These are phyloP conservation scores for Vidua chalybeata DNA, from an alignment of 2,113 vertebrate species.

Conservation along the genomic window DNA sequence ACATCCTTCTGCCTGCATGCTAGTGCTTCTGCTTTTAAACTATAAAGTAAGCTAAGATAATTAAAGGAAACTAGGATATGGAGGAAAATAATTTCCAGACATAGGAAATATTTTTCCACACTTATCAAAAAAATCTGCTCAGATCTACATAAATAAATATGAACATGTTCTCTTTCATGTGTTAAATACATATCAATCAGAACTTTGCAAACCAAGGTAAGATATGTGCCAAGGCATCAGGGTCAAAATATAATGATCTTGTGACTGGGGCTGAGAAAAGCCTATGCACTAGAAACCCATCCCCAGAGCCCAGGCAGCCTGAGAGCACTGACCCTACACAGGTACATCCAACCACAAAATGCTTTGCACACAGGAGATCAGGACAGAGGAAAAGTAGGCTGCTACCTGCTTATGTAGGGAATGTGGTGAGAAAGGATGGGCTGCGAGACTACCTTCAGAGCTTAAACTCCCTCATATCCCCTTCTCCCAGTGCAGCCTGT, in stretches of 20 bases:
- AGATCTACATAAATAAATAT: not conserved
- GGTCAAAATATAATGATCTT: not conserved
- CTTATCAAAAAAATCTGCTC: not conserved
- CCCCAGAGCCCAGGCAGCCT: not conserved
- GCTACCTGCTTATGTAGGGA: not conserved
- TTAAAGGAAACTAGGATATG: not conserved
- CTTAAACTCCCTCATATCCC: accelerated
- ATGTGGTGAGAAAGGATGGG: not conserved
- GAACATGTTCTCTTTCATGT: not conserved
- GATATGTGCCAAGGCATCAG: not conserved
- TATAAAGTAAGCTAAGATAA: not conserved
- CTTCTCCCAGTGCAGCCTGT: accelerated
- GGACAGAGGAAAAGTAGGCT: not conserved
- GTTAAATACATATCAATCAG: not conserved
- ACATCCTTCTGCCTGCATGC: not conserved
- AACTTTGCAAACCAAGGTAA: not conserved
- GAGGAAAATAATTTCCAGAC: not conserved
- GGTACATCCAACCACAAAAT: not conserved
- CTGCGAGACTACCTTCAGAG: not conserved
- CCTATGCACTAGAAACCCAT: not conserved
- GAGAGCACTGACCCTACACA: not conserved
- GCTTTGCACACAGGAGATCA: not conserved
- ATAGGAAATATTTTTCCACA: not conserved
- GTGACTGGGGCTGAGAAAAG: not conserved
- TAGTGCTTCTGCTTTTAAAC: not conserved